These are phyloP conservation scores for Craseonycteris thonglongyai DNA, from an alignment of 2,113 vertebrate species.

Conservation along the genomic window DNA sequence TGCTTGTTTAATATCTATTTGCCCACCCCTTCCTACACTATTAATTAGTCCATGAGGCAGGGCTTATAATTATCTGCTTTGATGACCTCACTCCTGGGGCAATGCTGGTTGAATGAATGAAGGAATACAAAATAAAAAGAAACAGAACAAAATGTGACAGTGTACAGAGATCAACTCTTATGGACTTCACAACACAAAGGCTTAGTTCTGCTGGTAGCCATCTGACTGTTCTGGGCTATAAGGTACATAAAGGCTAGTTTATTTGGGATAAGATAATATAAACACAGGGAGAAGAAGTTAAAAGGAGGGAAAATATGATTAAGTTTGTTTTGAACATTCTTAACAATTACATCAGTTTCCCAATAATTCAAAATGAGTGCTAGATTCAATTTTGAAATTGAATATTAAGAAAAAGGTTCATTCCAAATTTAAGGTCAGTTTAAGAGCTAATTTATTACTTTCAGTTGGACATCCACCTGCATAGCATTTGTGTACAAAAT, in stretches of 20 bases:
- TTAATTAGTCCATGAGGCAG: background rate
- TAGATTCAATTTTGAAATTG: constrained; percentile 8
- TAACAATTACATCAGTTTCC: background rate
- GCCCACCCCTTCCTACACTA: background rate
- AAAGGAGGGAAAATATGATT: background rate
- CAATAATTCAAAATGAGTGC: background rate
- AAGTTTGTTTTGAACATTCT: background rate
- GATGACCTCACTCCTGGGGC: background rate
- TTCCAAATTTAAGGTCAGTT: background rate
- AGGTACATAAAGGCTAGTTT: background rate
- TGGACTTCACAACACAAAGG: background rate
- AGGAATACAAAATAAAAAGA: background rate
- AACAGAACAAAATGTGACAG: background rate
- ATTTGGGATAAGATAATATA: background rate
- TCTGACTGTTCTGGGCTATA: background rate
- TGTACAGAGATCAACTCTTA: background rate
- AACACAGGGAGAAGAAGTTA: background rate
- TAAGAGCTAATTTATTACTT: background rate
- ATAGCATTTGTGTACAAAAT: background rate
- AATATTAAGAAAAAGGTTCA: background rate
- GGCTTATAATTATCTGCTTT: background rate
- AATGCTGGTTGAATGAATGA: background rate
- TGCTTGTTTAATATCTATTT: background rate
- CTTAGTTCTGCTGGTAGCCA: background rate
- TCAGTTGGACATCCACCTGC: background rate